Evolutionary conservation across 2,888 invertebrate genomes (phyloP).

Genomic region (Liodrosophila aerea): DNA sequence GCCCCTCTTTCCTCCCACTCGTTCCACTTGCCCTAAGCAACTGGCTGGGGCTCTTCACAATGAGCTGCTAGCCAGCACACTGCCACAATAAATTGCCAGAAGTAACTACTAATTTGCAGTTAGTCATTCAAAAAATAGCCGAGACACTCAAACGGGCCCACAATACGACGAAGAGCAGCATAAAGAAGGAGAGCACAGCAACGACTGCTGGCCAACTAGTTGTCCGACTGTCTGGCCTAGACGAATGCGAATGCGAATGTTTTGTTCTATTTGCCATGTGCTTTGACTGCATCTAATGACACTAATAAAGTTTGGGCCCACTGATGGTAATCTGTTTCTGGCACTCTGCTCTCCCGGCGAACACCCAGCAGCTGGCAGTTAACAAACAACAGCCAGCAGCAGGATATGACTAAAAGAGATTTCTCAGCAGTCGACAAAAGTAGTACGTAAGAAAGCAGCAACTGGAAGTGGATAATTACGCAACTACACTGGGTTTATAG

Average conservation of each 20-base stretch:
- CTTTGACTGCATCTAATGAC: slow-evolving; percentile 74
- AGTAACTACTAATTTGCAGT: slow-evolving; percentile 72
- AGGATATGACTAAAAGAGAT: slow-evolving; percentile 61
- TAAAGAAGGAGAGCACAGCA: background rate
- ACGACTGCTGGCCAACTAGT: background rate
- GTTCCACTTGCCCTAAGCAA: background rate
- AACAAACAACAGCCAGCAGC: slow-evolving; percentile 18
- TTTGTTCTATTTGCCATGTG: slow-evolving; percentile 59
- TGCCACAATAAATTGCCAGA: slow-evolving; percentile 67
- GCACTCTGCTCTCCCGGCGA: slow-evolving; percentile 36
- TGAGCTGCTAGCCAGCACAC: slow-evolving; percentile 42
- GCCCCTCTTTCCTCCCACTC: no score
- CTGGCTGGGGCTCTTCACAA: slow-evolving; percentile 49
- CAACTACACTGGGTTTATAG: background rate
- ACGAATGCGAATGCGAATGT: slow-evolving; percentile 38
- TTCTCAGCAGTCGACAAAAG: slow-evolving; percentile 15
- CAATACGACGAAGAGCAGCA: slow-evolving; percentile 28
- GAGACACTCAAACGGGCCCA: slow-evolving; percentile 27
- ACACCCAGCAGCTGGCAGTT: slow-evolving; percentile 16
- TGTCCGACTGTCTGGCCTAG: slow-evolving; percentile 13
- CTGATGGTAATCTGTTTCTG: slow-evolving; percentile 74
- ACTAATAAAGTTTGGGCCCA: slow-evolving; percentile 70
- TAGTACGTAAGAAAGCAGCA: slow-evolving; percentile 4
- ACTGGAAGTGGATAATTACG: background rate
- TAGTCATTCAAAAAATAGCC: slow-evolving; percentile 54